A percentile compares a stretch with the other conserved stretches of the same genome.
phyloP scores from a whole-genome alignment of 2,113 vertebrate species.

The Calonectris borealis region DNA sequence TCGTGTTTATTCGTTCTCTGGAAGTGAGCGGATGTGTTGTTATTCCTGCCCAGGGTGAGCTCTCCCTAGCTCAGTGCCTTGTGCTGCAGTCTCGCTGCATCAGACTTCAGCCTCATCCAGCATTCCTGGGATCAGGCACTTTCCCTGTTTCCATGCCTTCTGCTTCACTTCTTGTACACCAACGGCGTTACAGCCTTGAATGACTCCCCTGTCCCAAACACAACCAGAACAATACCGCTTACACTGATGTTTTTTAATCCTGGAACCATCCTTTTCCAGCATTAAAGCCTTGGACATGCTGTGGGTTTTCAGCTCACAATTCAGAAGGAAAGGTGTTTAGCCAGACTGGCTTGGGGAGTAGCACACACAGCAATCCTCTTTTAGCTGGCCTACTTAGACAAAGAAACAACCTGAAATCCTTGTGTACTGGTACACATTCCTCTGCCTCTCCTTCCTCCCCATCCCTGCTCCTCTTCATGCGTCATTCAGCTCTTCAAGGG shows the following conservation, averaged over 20 bases:
- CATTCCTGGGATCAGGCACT: not conserved
- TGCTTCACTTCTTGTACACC: not conserved
- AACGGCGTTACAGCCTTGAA: not conserved
- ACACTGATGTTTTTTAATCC: not conserved
- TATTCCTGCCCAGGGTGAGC: not conserved
- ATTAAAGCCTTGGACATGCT: not conserved
- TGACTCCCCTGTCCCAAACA: not conserved
- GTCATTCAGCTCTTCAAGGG: not conserved
- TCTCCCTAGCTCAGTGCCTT: not conserved
- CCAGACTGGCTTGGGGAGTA: not conserved
- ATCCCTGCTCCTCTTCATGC: not conserved
- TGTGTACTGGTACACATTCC: rapidly evolving
- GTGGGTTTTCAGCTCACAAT: not conserved
- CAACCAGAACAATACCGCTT: not conserved
- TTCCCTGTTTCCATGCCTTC: not conserved
- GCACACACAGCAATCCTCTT: not conserved
- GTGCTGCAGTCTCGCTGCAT: not conserved
- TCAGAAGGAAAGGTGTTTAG: not conserved
- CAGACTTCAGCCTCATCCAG: not conserved
- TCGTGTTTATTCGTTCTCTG: not conserved
- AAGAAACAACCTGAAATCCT: not conserved
- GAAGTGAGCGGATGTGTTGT: not conserved
- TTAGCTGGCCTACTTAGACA: not conserved
- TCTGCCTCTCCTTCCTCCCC: not conserved
- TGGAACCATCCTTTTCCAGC: not conserved